Conservation (phyloP, 2,888 invertebrate genomes). For the Altica lythri region DNA sequence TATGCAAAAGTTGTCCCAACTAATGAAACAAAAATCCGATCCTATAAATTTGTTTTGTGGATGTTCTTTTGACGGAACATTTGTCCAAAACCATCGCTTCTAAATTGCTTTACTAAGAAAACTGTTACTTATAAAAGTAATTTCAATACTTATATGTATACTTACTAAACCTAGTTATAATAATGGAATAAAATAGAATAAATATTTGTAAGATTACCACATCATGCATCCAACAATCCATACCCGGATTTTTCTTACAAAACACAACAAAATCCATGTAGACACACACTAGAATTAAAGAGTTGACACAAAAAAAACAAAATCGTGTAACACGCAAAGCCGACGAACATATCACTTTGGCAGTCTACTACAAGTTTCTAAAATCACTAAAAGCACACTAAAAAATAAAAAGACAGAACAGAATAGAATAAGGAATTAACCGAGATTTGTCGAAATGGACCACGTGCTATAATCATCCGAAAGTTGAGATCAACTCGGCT, state of each 20-base stretch:
- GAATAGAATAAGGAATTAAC: slow-evolving; percentile 26
- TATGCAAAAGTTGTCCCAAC: too few species aligned
- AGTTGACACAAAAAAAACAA: slow-evolving; percentile 8
- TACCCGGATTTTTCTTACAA: slow-evolving; percentile 36
- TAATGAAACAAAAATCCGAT: too few species aligned
- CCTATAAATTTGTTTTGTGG: too few species aligned
- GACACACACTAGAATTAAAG: slow-evolving; percentile 6
- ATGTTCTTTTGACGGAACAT: too few species aligned
- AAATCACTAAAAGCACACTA: slow-evolving; percentile 3
- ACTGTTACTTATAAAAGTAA: too few species aligned
- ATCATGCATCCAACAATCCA: slow-evolving; percentile 58
- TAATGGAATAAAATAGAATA: too few species aligned
- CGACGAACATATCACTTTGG: neutral
- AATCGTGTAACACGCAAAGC: neutral
- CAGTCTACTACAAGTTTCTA: neutral
- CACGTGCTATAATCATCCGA: slow-evolving; percentile 40
- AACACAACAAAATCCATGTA: slow-evolving; percentile 34
- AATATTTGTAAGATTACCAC: slow-evolving; percentile 49
- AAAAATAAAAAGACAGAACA: slow-evolving; percentile 2
- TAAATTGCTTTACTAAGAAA: too few species aligned
- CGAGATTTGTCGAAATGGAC: slow-evolving; percentile 29
- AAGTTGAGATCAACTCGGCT: slow-evolving; percentile 31
- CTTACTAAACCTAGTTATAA: too few species aligned
- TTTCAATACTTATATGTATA: too few species aligned
- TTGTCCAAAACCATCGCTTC: too few species aligned